These are phyloP conservation scores for Pheosia gnoma DNA, from an alignment of 2,888 invertebrate genomes.

Conservation along the genomic window DNA sequence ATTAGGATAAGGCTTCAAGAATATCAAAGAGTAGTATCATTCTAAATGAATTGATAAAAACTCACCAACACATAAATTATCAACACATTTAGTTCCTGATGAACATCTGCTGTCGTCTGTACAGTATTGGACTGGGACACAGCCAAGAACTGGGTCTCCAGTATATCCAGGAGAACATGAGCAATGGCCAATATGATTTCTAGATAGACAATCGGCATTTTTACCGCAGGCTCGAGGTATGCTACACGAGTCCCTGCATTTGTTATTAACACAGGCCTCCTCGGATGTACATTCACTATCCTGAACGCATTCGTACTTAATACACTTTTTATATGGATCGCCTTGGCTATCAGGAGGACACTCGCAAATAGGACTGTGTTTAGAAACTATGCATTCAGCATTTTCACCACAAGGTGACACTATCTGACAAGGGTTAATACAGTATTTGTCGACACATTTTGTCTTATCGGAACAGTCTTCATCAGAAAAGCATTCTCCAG, in stretches of 20 bases:
- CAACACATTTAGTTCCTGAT: conserved; percentile 92
- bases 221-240: conserved; percentile 92
- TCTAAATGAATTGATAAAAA: conserved; percentile 21
- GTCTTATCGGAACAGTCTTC: conserved; percentile 91
- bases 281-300: conserved; percentile 89
- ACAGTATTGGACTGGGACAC: conserved; percentile 93
- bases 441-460: conserved; percentile 89
- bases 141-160: conserved; percentile 94
- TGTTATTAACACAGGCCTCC: conserved; percentile 90
- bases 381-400: conserved; percentile 88
- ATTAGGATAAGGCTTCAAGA: not conserved
- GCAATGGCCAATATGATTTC: conserved; percentile 92
- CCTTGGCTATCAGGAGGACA: conserved; percentile 91
- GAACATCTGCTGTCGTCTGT: conserved; percentile 92
- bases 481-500: conserved; percentile 92
- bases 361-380: conserved; percentile 89
- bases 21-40: not conserved
- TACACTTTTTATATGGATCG: conserved; percentile 89
- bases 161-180: conserved; percentile 93
- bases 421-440: conserved; percentile 90
- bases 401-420: conserved; percentile 88
- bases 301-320: conserved; percentile 89
- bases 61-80: conserved; percentile 91
- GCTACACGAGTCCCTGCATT: conserved; percentile 92
- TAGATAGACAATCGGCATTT: conserved; percentile 89